A percentile compares a stretch with the other conserved stretches of the same genome.
Conservation (phyloP, 2,113 vertebrate species). For the Callopanchax toddi region DNA sequence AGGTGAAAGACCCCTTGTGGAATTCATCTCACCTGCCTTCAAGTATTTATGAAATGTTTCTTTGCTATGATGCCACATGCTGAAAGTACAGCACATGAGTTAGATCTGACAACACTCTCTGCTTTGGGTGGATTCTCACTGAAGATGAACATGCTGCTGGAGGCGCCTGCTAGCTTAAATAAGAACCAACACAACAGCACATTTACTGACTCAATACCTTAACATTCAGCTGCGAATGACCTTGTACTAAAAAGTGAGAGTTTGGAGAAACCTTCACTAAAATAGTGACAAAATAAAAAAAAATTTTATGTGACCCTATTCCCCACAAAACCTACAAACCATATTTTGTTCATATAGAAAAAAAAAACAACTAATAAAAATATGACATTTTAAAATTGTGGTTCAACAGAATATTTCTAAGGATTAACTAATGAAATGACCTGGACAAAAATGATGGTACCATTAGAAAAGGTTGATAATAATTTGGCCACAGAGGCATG, state of each 20-base stretch:
- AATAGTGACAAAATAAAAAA: no score
- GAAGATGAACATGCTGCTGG: conserved; percentile 40
- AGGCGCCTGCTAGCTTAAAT: conserved; percentile 34
- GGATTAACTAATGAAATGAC: no score
- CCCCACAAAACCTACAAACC: no score
- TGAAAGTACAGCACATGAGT: conserved; percentile 17
- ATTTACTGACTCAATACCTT: conserved; percentile 11
- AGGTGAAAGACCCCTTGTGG: conserved; percentile 12
- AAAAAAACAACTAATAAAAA: no score
- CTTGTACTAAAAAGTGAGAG: conserved; percentile 4
- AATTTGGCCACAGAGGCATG: no score
- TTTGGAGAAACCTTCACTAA: conserved; percentile 9
- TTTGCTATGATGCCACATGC: conserved; percentile 28
- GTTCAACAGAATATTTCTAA: no score
- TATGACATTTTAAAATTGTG: no score
- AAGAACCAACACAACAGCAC: conserved; percentile 21
- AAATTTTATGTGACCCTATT: no score
- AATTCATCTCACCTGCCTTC: conserved; percentile 16
- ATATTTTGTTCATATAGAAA: no score
- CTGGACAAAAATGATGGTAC: no score
- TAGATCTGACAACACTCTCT: conserved; percentile 42
- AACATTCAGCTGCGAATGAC: conserved; percentile 26
- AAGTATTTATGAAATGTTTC: conserved; percentile 18
- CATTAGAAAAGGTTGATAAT: no score
- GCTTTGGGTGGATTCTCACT: conserved; percentile 36